Evolutionary conservation across 2,113 vertebrate genomes (phyloP), one percentile per base, ranked within the genome.

Genomic region (Corythornis cristatus): DNA sequence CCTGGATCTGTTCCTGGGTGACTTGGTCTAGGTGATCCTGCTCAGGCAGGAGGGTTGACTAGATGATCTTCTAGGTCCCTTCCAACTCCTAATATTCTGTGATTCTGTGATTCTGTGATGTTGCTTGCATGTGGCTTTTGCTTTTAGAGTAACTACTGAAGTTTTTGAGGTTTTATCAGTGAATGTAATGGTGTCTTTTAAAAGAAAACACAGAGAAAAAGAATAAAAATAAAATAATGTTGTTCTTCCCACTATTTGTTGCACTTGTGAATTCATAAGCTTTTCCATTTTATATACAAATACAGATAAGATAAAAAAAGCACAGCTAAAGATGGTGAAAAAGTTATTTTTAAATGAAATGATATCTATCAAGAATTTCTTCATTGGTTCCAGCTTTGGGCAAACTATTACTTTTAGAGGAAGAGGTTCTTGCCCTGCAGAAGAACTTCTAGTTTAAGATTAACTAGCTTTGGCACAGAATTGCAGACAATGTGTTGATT

Each of bases 381-480:
- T 54, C 60, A 62, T 64, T 51, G 9, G 2, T 73, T 85, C 12
- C 12, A 14, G 51, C 43, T 81, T 90, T 74, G 68, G 19, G 60
- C 8, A 94, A 71, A 15, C 28, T 40, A 42, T 61, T 91, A 76
- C 16, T 77, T 90, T 62, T 64, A 66, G 37, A 50, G 6, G 56
- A 92, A 88, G 33, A 83, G 22, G 15, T 71, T 92, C 43, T 92
- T 86, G 21, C 37, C 33, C 33, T 90, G 37, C 25, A 71, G 35
- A 86, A 22, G 33, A 92, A 23, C 43, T 50, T 25, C 33, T 54
- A 33, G 37, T 54, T 88, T 86, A 65, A 79, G 79, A 85, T 79
- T 72, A 80, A 90, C 83, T 68, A 88, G 40, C 56, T 77, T 85
- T 90, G 73, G 61, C 62, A 68, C 42, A 93, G 60, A 80, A 70